Evolutionary conservation across 2,113 vertebrate genomes (phyloP), one percentile per base, ranked within the genome.

Genomic region (Centropus unirufus): DNA sequence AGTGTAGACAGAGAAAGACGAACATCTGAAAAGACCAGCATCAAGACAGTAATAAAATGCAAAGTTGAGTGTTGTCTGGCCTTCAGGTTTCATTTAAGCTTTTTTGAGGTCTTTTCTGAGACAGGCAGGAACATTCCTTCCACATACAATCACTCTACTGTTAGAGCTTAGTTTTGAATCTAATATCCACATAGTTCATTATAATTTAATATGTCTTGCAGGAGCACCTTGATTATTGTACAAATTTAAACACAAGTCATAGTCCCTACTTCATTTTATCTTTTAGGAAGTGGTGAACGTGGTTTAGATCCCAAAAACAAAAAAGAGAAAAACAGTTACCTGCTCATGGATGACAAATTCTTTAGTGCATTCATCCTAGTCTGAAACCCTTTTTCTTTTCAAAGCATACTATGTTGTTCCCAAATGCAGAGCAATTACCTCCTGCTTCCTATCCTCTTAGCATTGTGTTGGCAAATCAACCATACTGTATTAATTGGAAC

Each of bases 151-250:
- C 36, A 68, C 3, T 64, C 79, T 79, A 64, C 29, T 83, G 47
- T 67, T 64, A 78, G 94, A 64, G 47, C 57, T 92, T 88, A 92
- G 51, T 63, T 93, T 89, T 74, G 54, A 78, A 70, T 83, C 80
- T 68, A 87, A 52, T 49, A 83, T 47, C 29, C 34, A 19, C 32
- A 23, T 16, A 92, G n/a, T 34, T 75, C 57, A 62, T 87, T 88
- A 63, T 76, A 5, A 79, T 78, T 92, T 83, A 57, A 55, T 42
- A 70, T 40, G 30, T 90, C 27, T 90, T 93, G 82, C 55, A 95
- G 57, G 83, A 95, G 86, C 94, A 95, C 95, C 95, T 89, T 87
- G 86, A 91, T 78, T 78, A 80, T 23, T 80, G 39, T 91, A 89
- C 81, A 87, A 14, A 64, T 87, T 93, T n/a, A 87, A 88, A 81